These are phyloP conservation scores for Drosophila guanche DNA, from an alignment of 1,140 invertebrate species.

Conservation along the genomic window DNA sequence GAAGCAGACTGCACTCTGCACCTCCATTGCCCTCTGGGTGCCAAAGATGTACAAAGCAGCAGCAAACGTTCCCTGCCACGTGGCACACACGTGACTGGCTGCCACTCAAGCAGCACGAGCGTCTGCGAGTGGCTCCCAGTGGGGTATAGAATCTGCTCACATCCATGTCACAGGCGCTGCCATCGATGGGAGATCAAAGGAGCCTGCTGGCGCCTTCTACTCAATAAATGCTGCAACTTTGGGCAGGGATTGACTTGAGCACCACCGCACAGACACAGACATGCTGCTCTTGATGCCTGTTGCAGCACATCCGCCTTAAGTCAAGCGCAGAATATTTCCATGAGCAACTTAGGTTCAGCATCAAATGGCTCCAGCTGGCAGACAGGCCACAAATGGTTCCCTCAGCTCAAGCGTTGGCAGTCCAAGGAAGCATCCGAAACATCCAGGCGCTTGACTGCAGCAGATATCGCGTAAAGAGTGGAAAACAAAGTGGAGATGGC, in stretches of 20 bases:
- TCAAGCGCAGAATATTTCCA: slow-evolving; percentile 12
- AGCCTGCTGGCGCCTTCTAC: neutral
- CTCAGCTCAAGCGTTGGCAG: too few relatives aligned
- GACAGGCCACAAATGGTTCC: too few relatives aligned
- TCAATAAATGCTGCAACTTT: neutral
- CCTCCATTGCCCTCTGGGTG: slow-evolving; percentile 1
- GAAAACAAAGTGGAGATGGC: neutral
- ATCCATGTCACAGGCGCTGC: neutral
- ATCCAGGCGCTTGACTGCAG: slow-evolving; percentile 53
- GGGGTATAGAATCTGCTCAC: slow-evolving; percentile 2
- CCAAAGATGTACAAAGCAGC: neutral
- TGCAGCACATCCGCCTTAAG: neutral
- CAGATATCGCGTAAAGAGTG: slow-evolving; percentile 5
- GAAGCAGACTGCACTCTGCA: slow-evolving; percentile 25
- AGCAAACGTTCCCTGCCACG: too few relatives aligned
- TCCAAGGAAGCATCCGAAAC: slow-evolving; percentile 21
- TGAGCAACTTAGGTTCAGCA: slow-evolving; percentile 23
- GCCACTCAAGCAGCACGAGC: slow-evolving; percentile 3
- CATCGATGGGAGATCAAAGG: slow-evolving; percentile 26
- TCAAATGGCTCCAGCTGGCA: slow-evolving; percentile 20
- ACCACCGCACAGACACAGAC: neutral
- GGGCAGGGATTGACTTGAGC: neutral
- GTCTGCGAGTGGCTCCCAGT: slow-evolving; percentile 6
- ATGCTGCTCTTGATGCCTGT: too few relatives aligned
- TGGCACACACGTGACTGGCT: slow-evolving; percentile 28